A percentile compares a stretch with the other conserved stretches of the same genome.
phyloP scores from a whole-genome alignment of 1,140 invertebrate species.

The Ceratina calcarata region DNA sequence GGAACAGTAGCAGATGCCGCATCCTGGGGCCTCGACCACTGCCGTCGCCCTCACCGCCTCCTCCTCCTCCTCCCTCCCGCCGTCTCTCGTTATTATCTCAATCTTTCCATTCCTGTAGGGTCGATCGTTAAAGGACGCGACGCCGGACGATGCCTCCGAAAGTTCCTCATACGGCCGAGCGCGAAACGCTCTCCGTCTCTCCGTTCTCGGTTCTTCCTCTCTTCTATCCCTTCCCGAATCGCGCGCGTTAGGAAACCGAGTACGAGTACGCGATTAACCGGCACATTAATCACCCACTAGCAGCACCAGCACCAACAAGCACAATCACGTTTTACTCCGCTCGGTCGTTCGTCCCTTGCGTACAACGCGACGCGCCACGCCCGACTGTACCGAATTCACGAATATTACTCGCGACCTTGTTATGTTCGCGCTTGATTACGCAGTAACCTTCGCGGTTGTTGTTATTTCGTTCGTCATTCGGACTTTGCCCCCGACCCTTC shows the following conservation, averaged over 20 bases:
- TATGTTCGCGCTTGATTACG: background rate
- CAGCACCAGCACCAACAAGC: slow-evolving; percentile 52
- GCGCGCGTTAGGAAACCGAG: background rate
- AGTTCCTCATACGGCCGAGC: slow-evolving; percentile 19
- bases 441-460: no score
- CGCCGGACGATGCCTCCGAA: slow-evolving; percentile 8
- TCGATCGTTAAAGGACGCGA: slow-evolving; percentile 27
- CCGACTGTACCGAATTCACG: background rate
- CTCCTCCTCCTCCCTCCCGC: slow-evolving; percentile 44
- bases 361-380: slow-evolving; percentile 24
- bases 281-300: slow-evolving; percentile 57
- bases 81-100: slow-evolving; percentile 71
- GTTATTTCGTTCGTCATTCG: no score
- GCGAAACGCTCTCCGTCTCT: background rate
- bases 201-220: background rate
- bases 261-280: slow-evolving; percentile 21
- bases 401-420: background rate
- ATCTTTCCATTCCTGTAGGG: slow-evolving; percentile 70
- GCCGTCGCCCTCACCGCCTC: slow-evolving; percentile 58
- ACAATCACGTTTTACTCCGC: slow-evolving; percentile 50
- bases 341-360: slow-evolving; percentile 21
- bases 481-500: background rate
- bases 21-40: slow-evolving; percentile 71
- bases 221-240: background rate
- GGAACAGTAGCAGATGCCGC: slow-evolving; percentile 71